Evolutionary conservation across 2,113 vertebrate species (phyloP).

Genomic region (Echinops telfairi): DNA sequence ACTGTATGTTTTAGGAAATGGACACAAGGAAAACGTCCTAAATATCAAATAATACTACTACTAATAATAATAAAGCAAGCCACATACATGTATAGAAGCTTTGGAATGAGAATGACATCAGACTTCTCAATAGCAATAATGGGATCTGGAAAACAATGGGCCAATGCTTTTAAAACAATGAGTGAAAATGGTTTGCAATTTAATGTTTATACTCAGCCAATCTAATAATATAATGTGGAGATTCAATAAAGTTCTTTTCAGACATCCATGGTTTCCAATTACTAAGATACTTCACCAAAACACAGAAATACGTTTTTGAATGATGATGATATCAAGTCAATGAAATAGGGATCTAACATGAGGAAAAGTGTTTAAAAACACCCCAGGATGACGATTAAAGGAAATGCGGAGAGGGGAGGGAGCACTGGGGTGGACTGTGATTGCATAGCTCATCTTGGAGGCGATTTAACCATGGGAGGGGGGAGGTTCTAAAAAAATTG

Average conservation of each 20-base stretch:
- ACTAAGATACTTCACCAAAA: neutral
- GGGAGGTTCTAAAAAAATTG: no score
- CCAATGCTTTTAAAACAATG: neutral
- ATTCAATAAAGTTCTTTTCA: constrained; percentile 8
- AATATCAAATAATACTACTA: neutral
- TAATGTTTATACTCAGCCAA: constrained; percentile 52
- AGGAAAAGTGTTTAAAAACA: neutral
- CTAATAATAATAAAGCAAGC: neutral
- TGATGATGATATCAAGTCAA: neutral
- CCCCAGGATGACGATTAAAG: neutral
- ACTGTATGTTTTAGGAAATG: neutral
- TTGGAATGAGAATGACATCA: constrained; percentile 1
- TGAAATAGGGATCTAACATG: neutral
- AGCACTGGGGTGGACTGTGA: no score
- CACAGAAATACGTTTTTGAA: neutral
- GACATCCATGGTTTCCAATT: neutral
- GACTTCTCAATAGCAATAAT: constrained; percentile 10
- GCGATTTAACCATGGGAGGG: no score
- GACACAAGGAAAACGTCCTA: neutral
- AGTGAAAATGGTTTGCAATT: neutral
- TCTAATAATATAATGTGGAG: neutral
- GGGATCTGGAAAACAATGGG: neutral
- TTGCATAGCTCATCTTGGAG: no score
- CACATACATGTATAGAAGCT: neutral
- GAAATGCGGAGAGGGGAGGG: no score